These are phyloP conservation scores for Coptotermes formosanus DNA, from an alignment of 1,140 invertebrate genomes.

Conservation along the genomic window DNA sequence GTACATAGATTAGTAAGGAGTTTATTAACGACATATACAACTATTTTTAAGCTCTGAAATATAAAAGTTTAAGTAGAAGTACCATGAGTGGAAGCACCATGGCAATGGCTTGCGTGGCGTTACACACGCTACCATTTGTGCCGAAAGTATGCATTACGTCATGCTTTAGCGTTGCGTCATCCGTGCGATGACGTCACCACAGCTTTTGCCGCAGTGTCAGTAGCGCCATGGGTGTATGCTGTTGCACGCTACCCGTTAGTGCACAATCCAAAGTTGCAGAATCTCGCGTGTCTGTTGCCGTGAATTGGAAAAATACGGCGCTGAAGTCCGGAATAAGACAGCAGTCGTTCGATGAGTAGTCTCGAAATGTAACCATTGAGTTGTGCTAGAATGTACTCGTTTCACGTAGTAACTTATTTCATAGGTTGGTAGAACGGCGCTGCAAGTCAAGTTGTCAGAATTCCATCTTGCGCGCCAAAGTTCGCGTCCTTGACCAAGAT, in stretches of 20 bases:
- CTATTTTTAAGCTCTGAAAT: no score
- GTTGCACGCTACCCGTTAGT: neutral
- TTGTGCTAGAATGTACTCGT: neutral
- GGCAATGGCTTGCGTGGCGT: neutral
- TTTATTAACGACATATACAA: no score
- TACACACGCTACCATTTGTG: neutral
- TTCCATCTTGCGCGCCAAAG: neutral
- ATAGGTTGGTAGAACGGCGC: no score
- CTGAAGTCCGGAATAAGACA: no score
- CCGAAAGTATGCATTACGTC: constrained; percentile 2
- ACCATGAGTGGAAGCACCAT: no score
- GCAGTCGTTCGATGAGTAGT: no score
- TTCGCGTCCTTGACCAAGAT: constrained; percentile 5
- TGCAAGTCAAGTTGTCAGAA: neutral
- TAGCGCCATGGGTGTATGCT: neutral
- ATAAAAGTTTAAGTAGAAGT: no score
- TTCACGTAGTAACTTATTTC: no score
- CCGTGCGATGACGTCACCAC: neutral
- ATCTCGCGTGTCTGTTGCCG: no score
- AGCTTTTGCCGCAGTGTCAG: neutral
- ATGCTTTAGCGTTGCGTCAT: neutral
- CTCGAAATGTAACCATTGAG: neutral
- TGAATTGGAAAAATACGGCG: no score
- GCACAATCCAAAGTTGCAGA: no score
- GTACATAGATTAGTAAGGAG: no score